Percentiles rank a stretch among this genome's conserved stretches.
Conservation (phyloP, 2,888 invertebrate species). For the Metopia argyrocephala region DNA sequence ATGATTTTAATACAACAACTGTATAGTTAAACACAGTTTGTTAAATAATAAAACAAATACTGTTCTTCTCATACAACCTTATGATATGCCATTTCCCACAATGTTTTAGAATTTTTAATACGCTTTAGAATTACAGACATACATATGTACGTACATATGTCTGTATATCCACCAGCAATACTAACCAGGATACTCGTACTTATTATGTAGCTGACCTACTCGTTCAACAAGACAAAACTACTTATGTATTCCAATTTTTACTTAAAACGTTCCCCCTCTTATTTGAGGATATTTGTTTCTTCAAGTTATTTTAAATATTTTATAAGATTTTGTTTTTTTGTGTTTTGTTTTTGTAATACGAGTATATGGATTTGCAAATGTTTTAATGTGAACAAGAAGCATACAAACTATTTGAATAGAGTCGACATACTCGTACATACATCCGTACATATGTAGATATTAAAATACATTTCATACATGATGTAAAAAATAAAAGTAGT, state of each 20-base stretch:
- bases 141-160: too few relatives aligned
- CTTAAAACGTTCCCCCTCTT: not conserved
- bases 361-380: not conserved
- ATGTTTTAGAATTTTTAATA: slow-evolving; percentile 32
- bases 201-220: slow-evolving; percentile 49
- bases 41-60: slow-evolving; percentile 16
- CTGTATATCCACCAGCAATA: slow-evolving; percentile 18
- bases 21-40: not conserved
- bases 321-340: not conserved
- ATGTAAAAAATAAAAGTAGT: slow-evolving; percentile 45
- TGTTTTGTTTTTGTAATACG: not conserved
- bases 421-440: not conserved
- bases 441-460: not conserved
- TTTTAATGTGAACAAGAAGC: not conserved
- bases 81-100: not conserved
- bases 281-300: not conserved
- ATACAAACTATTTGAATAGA: not conserved
- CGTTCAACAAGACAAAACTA: slow-evolving; percentile 13
- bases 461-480: slow-evolving; percentile 42
- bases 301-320: not conserved
- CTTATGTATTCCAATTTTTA: not conserved
- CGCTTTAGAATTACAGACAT: slow-evolving; percentile 48
- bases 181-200: not conserved
- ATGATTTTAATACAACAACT: not conserved
- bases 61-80: too few relatives aligned